Percentiles rank a stretch among this genome's conserved stretches.
Evolutionary conservation across 2,888 invertebrate species (phyloP).

Genomic region (Macropis europaea): DNA sequence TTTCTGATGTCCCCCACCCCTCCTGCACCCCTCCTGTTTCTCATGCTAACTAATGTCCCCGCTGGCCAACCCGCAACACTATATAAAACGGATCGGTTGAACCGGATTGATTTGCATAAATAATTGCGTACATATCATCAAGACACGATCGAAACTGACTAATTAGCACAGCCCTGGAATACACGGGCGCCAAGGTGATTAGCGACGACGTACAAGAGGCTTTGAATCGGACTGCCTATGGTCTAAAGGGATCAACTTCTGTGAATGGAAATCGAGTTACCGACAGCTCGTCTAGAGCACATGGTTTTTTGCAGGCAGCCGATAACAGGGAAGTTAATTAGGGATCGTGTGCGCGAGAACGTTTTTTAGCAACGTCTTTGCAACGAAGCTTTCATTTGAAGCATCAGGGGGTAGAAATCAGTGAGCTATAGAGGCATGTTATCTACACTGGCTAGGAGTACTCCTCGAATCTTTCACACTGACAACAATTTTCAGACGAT

Average conservation of each 20-base stretch:
- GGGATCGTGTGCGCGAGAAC: no score
- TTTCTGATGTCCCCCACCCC: slow-evolving; percentile 43
- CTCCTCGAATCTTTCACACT: no score
- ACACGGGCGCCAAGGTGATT: slow-evolving; percentile 31
- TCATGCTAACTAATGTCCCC: slow-evolving; percentile 61
- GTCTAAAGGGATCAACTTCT: neutral
- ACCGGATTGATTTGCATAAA: slow-evolving; percentile 60
- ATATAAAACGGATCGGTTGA: slow-evolving; percentile 54
- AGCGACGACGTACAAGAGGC: slow-evolving; percentile 7
- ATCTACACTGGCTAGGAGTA: no score
- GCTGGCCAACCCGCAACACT: slow-evolving; percentile 4
- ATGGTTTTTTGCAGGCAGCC: no score
- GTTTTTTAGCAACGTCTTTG: no score
- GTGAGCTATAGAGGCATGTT: no score
- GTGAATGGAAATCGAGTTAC: slow-evolving; percentile 13
- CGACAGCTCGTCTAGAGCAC: no score
- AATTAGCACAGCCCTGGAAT: slow-evolving; percentile 44
- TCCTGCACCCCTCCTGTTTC: slow-evolving; percentile 57
- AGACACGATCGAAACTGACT: slow-evolving; percentile 37
- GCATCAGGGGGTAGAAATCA: no score
- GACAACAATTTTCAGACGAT: no score
- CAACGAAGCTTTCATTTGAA: no score
- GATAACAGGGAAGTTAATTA: no score
- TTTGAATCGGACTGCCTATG: neutral
- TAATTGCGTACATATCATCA: slow-evolving; percentile 59